phyloP scores from a whole-genome alignment of 2,888 invertebrate genomes.

The Ectropis crepuscularia region DNA sequence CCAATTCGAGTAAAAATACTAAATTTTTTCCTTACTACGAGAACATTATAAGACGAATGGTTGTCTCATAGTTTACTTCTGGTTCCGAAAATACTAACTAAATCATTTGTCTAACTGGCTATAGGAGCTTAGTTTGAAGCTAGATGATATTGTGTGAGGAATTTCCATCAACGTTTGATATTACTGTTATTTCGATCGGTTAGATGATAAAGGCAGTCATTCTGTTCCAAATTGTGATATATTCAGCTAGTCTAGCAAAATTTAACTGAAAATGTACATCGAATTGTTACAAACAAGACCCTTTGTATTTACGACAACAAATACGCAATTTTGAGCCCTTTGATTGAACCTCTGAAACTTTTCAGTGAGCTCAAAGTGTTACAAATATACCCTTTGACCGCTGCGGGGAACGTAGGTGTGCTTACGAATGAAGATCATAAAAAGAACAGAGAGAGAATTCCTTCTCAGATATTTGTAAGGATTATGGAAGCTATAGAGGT shows the following conservation, averaged over 20 bases:
- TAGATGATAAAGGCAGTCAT: not conserved
- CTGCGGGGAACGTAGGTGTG: not conserved
- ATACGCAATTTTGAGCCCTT: conserved; percentile 5
- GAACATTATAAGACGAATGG: no score
- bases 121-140: no score
- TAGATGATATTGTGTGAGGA: no score
- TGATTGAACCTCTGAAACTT: conserved; percentile 13
- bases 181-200: no score
- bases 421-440: not conserved
- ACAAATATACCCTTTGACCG: conserved; percentile 8
- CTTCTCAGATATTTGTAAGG: no score
- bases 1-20: no score
- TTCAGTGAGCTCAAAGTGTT: not conserved
- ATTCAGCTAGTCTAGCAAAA: not conserved
- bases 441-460: not conserved
- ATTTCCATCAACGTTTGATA: no score
- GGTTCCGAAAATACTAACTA: no score
- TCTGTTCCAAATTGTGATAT: not conserved
- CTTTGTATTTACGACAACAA: conserved; percentile 5
- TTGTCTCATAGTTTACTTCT: no score
- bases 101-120: no score
- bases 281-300: conserved; percentile 2
- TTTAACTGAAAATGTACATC: not conserved
- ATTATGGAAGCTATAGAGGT: no score
- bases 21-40: no score